A percentile compares a stretch with the other conserved stretches of the same genome.
These are phyloP conservation scores for Sander vitreus DNA, from an alignment of 2,113 vertebrate species.

Conservation along the genomic window DNA sequence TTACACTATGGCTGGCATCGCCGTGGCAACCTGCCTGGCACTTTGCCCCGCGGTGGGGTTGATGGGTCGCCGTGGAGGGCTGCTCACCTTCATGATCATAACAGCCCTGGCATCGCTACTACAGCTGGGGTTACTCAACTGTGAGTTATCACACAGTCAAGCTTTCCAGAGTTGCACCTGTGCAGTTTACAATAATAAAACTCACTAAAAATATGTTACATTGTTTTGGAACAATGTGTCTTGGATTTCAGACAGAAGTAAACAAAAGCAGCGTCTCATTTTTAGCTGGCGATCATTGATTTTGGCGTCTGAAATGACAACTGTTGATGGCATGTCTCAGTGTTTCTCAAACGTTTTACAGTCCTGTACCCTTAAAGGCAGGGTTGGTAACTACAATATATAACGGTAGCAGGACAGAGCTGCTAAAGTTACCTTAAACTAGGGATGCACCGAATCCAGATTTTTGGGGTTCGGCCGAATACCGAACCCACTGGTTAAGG, in stretches of 20 bases:
- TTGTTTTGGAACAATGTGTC: neutral
- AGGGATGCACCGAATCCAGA: too few relatives aligned
- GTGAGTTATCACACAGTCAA: constrained; percentile 83
- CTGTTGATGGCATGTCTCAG: neutral
- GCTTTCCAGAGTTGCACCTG: too few relatives aligned
- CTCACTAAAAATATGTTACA: neutral
- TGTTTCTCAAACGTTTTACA: too few relatives aligned
- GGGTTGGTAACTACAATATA: too few relatives aligned
- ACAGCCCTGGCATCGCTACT: constrained; percentile 95
- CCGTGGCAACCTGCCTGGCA: constrained; percentile 92
- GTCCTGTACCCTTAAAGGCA: too few relatives aligned
- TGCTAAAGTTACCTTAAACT: neutral
- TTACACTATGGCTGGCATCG: constrained; percentile 94
- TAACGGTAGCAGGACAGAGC: neutral
- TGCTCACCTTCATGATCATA: constrained; percentile 97
- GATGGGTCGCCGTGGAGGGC: constrained; percentile 93
- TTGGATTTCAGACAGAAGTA: neutral
- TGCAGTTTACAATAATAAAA: neutral
- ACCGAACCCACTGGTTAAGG: too few relatives aligned
- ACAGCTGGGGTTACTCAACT: constrained; percentile 95
- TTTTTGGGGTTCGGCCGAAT: too few relatives aligned
- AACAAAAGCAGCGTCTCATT: neutral
- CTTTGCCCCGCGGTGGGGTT: constrained; percentile 91
- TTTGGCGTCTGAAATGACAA: neutral
- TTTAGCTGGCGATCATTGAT: neutral